These are phyloP conservation scores for Centruroides sculpturatus DNA, from an alignment of 1,140 invertebrate genomes.

Conservation along the genomic window DNA sequence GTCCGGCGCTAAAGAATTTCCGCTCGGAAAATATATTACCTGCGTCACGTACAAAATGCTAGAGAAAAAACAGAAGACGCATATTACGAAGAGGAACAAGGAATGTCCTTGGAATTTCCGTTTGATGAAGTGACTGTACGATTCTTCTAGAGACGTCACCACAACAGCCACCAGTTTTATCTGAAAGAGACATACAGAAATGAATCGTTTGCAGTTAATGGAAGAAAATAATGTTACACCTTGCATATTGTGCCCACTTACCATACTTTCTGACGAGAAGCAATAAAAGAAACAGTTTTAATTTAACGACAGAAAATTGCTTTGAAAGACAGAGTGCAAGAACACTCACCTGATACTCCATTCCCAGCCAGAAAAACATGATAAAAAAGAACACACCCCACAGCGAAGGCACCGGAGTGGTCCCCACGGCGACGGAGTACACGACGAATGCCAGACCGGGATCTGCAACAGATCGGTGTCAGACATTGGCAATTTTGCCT, in stretches of 20 bases:
- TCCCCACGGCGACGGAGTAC: conserved; percentile 22
- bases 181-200: background rate
- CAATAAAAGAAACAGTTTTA: too few relatives aligned
- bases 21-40: background rate
- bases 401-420: conserved; percentile 18
- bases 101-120: conserved; percentile 15
- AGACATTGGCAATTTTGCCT: background rate
- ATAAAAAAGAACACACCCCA: conserved; percentile 35
- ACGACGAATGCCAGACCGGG: conserved; percentile 37
- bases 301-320: too few relatives aligned
- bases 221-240: too few relatives aligned
- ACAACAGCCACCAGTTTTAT: conserved; percentile 14
- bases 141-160: conserved; percentile 12
- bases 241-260: too few relatives aligned
- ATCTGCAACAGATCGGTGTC: conserved; percentile 21
- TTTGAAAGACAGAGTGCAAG: too few relatives aligned
- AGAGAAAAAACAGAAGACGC: conserved; percentile 6
- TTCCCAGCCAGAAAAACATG: conserved; percentile 39
- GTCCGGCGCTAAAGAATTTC: too few relatives aligned
- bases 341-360: conserved; percentile 25
- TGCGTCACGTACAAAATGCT: conserved; percentile 12
- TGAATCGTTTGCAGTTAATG: too few relatives aligned
- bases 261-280: too few relatives aligned
- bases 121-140: conserved; percentile 13
- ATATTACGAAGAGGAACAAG: conserved; percentile 7